Evolutionary conservation across 2,888 invertebrate species (phyloP).

Genomic region (Lasius fuliginosus): DNA sequence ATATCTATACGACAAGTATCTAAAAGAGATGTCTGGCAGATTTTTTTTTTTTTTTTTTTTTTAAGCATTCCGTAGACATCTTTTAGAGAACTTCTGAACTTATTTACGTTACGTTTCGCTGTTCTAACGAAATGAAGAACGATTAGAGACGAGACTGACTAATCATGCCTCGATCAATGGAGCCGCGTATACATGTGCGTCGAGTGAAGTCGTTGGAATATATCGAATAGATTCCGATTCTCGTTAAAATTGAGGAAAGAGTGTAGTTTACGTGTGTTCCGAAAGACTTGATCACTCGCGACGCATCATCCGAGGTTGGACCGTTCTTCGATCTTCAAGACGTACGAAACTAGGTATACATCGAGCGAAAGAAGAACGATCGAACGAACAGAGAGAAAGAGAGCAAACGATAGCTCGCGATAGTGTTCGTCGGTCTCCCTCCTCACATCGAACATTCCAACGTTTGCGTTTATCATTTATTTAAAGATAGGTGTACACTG

Average conservation of each 20-base stretch:
- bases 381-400: constrained; percentile 4
- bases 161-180: not conserved
- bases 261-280: constrained; percentile 14
- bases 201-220: not conserved
- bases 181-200: not conserved
- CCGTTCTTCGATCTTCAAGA: constrained; percentile 30
- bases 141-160: not conserved
- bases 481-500: constrained; percentile 27
- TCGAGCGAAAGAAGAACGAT: not conserved
- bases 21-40: not conserved
- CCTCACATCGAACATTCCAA: constrained; percentile 22
- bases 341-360: constrained; percentile 21
- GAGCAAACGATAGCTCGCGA: constrained; percentile 14
- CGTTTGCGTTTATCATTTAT: constrained; percentile 44
- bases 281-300: constrained; percentile 11
- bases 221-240: not conserved
- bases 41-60: not conserved
- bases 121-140: constrained; percentile 12
- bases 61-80: not conserved
- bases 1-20: constrained; percentile 3
- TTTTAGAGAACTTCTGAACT: not conserved
- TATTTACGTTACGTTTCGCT: not conserved
- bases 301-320: constrained; percentile 2
- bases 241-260: constrained; percentile 14
- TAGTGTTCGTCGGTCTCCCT: not conserved